These are phyloP conservation scores for Frankliniella intonsa DNA, from an alignment of 2,888 invertebrate genomes.

Conservation along the genomic window DNA sequence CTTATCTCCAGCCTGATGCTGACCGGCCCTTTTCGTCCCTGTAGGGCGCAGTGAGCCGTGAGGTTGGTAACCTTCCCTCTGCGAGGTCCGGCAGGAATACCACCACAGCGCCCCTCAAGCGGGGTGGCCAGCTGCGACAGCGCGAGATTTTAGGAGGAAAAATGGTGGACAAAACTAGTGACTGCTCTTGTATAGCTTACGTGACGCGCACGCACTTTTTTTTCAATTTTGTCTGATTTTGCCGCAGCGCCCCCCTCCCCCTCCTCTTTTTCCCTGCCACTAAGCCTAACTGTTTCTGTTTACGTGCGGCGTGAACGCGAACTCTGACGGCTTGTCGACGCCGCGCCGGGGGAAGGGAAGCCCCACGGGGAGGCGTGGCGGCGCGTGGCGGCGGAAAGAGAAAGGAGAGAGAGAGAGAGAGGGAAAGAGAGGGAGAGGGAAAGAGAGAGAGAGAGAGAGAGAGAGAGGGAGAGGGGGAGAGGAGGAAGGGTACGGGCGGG, in stretches of 20 bases:
- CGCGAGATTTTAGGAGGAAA: no score
- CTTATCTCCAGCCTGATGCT: no score
- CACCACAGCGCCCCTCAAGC: no score
- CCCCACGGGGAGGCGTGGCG: not conserved
- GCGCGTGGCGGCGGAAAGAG: not conserved
- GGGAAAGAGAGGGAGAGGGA: not conserved
- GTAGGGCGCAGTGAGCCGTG: no score
- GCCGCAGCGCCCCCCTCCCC: not conserved
- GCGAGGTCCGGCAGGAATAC: no score
- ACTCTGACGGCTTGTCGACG: slow-evolving; percentile 20
- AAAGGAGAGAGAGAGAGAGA: slow-evolving; percentile 15
- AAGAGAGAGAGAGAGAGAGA: not conserved
- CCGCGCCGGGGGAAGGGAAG: slow-evolving; percentile 17
- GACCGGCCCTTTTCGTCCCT: no score
- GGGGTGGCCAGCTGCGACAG: no score
- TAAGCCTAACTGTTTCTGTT: slow-evolving; percentile 25
- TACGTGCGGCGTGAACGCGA: slow-evolving; percentile 21
- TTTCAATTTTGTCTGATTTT: not conserved
- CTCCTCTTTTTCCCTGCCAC: not conserved
- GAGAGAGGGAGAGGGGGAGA: not conserved
- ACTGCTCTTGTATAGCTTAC: no score
- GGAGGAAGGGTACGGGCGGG: not conserved
- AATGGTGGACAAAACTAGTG: no score
- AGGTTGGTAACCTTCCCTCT: no score
- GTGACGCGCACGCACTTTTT: no score